Percentiles rank a stretch among this genome's conserved stretches.
phyloP scores from a whole-genome alignment of 2,113 vertebrate genomes.

The Rousettus leschenaultii region DNA sequence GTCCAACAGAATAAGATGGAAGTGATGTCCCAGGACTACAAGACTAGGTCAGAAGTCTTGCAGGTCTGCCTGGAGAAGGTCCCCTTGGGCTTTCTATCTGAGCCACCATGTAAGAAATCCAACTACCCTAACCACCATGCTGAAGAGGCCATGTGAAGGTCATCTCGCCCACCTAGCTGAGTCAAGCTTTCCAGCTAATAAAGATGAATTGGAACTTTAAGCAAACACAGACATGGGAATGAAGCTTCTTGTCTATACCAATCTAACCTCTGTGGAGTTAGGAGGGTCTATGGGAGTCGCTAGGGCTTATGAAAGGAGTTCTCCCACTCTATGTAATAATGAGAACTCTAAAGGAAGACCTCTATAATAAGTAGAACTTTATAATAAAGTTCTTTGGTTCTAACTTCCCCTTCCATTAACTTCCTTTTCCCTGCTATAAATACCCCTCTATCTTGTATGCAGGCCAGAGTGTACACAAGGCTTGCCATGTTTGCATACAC shows the following conservation, averaged over 20 bases:
- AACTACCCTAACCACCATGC: no score
- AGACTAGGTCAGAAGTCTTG: not conserved
- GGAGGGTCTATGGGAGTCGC: no score
- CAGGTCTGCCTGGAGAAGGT: not conserved
- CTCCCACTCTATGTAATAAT: no score
- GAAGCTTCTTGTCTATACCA: not conserved
- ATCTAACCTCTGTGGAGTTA: not conserved
- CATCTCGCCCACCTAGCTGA: not conserved
- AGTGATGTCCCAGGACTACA: rapidly evolving
- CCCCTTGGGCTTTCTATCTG: not conserved
- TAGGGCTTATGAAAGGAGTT: not conserved
- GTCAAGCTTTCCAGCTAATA: not conserved
- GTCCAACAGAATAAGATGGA: not conserved
- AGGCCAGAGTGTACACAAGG: not conserved
- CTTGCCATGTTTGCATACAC: not conserved
- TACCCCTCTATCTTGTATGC: not conserved
- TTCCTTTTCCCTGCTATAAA: not conserved
- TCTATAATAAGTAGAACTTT: not conserved
- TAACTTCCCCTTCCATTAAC: not conserved
- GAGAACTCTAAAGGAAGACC: not conserved
- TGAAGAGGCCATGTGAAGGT: not conserved
- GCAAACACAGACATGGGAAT: not conserved
- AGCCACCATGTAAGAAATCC: not conserved
- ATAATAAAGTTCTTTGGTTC: not conserved
- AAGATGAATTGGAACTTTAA: not conserved